Conservation (phyloP, 2,888 invertebrate species). For the Drosophila maculinotata region DNA sequence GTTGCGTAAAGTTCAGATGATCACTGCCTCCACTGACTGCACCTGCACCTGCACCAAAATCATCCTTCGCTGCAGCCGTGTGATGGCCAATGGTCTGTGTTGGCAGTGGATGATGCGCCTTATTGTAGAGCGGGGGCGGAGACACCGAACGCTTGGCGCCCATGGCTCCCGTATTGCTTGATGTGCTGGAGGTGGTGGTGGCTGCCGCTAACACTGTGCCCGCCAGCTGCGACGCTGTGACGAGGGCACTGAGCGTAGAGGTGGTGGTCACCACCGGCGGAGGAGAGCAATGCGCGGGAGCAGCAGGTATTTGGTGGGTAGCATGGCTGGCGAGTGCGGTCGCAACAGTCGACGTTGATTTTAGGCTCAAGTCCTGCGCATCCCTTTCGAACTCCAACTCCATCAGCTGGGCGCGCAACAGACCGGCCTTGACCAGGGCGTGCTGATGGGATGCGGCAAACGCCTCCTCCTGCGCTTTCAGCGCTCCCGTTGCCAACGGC, state of each 20-base stretch:
- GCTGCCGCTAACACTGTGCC: conserved; percentile 65
- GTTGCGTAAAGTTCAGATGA: conserved; percentile 81
- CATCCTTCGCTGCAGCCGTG: conserved; percentile 72
- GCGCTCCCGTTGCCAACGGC: conserved; percentile 61
- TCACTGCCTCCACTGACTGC: conserved; percentile 54
- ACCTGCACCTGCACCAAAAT: conserved; percentile 44
- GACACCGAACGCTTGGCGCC: conserved; percentile 79
- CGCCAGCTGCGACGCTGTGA: conserved; percentile 49
- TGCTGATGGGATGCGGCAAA: conserved; percentile 64
- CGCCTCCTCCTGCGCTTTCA: conserved; percentile 65
- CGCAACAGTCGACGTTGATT: conserved; percentile 51
- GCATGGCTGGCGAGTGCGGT: conserved; percentile 14
- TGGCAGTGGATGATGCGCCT: conserved; percentile 81
- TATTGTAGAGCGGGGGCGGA: conserved; percentile 82
- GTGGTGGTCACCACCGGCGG: conserved; percentile 66
- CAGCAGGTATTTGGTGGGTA: conserved; percentile 13
- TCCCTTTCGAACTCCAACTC: conserved; percentile 75
- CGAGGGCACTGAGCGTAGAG: conserved; percentile 47
- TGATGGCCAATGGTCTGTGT: conserved; percentile 59
- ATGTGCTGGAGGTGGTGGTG: conserved; percentile 58
- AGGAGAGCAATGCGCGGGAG: conserved; percentile 57
- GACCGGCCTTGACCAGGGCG: conserved; percentile 62
- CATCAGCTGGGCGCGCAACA: conserved; percentile 66
- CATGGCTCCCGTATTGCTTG: conserved; percentile 47
- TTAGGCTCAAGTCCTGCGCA: conserved; percentile 81